phyloP scores from a whole-genome alignment of 1,140 invertebrate genomes.

The Asbolus verrucosus region DNA sequence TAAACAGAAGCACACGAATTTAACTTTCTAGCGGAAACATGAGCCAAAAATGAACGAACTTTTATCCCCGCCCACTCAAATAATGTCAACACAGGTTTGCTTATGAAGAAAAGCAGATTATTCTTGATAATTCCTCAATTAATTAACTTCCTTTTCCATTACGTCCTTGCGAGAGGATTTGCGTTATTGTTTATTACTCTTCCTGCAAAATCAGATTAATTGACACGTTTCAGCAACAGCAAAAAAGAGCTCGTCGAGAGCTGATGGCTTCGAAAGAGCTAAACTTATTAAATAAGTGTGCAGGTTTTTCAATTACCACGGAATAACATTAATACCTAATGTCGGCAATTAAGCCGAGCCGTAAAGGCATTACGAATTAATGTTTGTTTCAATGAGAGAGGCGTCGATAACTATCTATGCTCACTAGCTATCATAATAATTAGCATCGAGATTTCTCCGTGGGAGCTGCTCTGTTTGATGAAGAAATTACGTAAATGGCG shows the following conservation, averaged over 20 bases:
- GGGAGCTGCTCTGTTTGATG: neutral
- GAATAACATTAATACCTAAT: slow-evolving; percentile 38
- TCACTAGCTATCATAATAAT: slow-evolving; percentile 25
- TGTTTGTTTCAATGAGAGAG: slow-evolving; percentile 24
- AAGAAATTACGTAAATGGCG: neutral
- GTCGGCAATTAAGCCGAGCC: slow-evolving; percentile 18
- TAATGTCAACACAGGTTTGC: slow-evolving; percentile 26
- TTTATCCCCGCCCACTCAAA: slow-evolving; percentile 20
- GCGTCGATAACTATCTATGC: slow-evolving; percentile 24
- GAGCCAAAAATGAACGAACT: slow-evolving; percentile 4
- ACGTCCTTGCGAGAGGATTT: slow-evolving; percentile 12
- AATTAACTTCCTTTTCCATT: slow-evolving; percentile 30
- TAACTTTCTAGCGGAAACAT: neutral
- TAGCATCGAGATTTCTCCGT: slow-evolving; percentile 11
- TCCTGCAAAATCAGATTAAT: slow-evolving; percentile 20
- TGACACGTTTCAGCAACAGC: slow-evolving; percentile 4
- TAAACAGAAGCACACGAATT: too few species aligned
- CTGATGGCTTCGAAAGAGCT: neutral
- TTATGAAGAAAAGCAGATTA: slow-evolving; percentile 17
- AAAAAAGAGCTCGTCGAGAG: neutral
- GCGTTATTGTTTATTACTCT: slow-evolving; percentile 35
- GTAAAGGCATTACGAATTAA: slow-evolving; percentile 39
- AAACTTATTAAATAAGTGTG: slow-evolving; percentile 17
- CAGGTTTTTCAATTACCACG: slow-evolving; percentile 16
- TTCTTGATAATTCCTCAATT: slow-evolving; percentile 28